Conservation (phyloP, 2,113 vertebrate species). For the Erythrocercus mccallii region DNA sequence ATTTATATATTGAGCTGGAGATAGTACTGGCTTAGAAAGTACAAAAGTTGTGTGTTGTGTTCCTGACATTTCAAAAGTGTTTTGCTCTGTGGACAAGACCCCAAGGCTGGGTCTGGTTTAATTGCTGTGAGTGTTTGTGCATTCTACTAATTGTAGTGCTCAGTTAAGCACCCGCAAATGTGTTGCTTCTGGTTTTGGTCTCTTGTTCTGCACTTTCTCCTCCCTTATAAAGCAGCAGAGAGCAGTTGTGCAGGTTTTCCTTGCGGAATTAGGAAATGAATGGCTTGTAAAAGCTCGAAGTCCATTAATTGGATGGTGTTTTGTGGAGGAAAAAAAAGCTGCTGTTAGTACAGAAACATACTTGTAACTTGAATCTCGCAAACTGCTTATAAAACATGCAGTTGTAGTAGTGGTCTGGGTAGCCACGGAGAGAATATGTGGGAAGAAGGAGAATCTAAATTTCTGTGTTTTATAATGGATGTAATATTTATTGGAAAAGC, state of each 20-base stretch:
- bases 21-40: not conserved
- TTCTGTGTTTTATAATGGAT: not conserved
- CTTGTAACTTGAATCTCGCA: not conserved
- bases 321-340: not conserved
- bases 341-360: not conserved
- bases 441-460: not conserved
- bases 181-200: not conserved
- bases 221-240: not conserved
- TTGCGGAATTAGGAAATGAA: not conserved
- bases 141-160: not conserved
- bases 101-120: not conserved
- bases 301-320: not conserved
- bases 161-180: not conserved
- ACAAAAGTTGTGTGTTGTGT: not conserved
- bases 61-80: not conserved
- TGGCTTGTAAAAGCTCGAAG: not conserved
- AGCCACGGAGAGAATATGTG: not conserved
- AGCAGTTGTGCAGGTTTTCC: conserved; percentile 2
- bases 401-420: not conserved
- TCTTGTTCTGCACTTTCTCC: not conserved
- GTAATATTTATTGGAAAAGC: not conserved
- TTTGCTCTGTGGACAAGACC: not conserved
- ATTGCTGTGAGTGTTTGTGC: not conserved
- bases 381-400: not conserved
- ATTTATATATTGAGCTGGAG: not conserved